Evolutionary conservation across 1,140 invertebrate species (phyloP).

Genomic region (Solenopsis invicta): DNA sequence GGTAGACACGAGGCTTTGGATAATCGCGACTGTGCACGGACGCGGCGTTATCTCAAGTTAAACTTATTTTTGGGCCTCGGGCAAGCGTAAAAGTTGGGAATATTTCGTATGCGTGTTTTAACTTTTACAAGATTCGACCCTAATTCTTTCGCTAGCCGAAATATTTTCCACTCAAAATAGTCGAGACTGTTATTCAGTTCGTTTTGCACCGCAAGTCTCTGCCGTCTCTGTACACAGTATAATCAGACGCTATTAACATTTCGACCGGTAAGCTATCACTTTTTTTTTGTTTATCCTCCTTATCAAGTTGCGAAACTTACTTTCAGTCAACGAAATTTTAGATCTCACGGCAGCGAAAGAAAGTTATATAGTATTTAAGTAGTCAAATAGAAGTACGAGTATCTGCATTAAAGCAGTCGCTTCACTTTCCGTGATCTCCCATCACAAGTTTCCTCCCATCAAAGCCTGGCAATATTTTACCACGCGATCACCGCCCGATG

Average conservation of each 20-base stretch:
- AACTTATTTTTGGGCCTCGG: slow-evolving; percentile 44
- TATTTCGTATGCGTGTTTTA: slow-evolving; percentile 6
- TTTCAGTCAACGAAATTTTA: slow-evolving; percentile 2
- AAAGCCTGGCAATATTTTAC: slow-evolving; percentile 57
- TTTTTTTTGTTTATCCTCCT: background rate
- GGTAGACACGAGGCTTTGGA: slow-evolving; percentile 66
- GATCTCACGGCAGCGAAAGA: background rate
- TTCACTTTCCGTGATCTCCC: slow-evolving; percentile 7
- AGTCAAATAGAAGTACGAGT: background rate
- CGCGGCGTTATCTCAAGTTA: slow-evolving; percentile 37
- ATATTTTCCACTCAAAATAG: background rate
- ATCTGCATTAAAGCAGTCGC: background rate
- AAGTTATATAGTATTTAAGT: background rate
- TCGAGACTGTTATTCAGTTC: background rate
- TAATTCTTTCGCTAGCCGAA: background rate
- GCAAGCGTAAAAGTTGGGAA: background rate
- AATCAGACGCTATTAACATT: background rate
- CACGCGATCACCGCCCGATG: slow-evolving; percentile 26
- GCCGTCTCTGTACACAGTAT: background rate
- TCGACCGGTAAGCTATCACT: background rate
- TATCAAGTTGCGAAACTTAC: background rate
- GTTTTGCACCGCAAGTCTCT: background rate
- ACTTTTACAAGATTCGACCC: background rate
- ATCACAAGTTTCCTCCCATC: slow-evolving; percentile 33
- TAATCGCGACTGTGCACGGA: slow-evolving; percentile 65